Evolutionary conservation across 1,140 invertebrate genomes (phyloP), one percentile per base, ranked within the genome.

Genomic region (Mizuhopecten yessoensis): DNA sequence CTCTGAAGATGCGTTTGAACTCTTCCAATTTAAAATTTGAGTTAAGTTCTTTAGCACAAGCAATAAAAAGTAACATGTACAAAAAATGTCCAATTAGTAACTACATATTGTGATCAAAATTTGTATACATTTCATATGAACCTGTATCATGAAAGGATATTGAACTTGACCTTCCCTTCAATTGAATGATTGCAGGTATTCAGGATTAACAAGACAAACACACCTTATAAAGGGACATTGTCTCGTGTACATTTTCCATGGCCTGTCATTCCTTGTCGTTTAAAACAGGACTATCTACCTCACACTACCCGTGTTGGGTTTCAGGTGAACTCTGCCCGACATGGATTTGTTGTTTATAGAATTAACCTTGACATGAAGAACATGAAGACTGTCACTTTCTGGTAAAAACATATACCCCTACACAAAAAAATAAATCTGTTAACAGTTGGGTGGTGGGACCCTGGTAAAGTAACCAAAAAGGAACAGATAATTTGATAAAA

Each of bases 231-330:
- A 75, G 57, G 57, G 3, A 75, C 57, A 75, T 75, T 75, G 57
- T 75, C 57, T 75, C 57, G 29, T 75, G 57, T 75, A 75, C 57
- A 75, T 75, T 75, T 29, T 29, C 9, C 2, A n/a, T 75, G 5
- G 57, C 29, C 23, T 5, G 17, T 75, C 57, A 75, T 75, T 75
- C 29, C 5, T 11, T 75, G 57, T 75, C 57, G 29, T 75, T 75
- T 75, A 75, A 75, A 75, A 75, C 57, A 75, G 57, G n/a, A 75
- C 57, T 75, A 75, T 75, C 23, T 75, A 75, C 57, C 57, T 17
- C 57, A 75, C n/a, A n/a, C 57, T 29, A 29, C n/a, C 57, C n/a
- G 57, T n/a, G 29, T 75, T 29, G n/a, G 57, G n/a, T 75, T 75
- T 17, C 57, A 75, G 5, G 23, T 75, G 57, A 75, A 75, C 57